Percentiles rank a stretch among this genome's conserved stretches.
phyloP scores from a whole-genome alignment of 2,888 invertebrate genomes.

The Pyrochroa serraticornis region DNA sequence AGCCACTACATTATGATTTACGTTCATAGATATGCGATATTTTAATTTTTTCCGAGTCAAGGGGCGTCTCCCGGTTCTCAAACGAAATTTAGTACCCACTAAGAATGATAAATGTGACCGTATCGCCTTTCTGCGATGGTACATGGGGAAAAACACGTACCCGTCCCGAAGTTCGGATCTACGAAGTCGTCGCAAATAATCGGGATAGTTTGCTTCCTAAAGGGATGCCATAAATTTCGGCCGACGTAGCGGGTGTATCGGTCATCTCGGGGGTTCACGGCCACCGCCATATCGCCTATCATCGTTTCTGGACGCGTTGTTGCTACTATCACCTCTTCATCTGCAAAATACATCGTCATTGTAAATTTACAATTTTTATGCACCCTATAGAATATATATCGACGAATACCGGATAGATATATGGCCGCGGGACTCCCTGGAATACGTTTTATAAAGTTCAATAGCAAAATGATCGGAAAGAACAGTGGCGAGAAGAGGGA shows the following conservation, averaged over 20 bases:
- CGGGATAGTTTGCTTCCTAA: constrained; percentile 80
- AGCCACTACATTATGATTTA: too few species aligned
- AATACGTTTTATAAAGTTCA: too few species aligned
- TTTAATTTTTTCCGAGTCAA: too few species aligned
- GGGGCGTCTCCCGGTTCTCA: too few species aligned
- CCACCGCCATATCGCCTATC: constrained; percentile 96
- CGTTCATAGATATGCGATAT: too few species aligned
- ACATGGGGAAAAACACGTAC: constrained; percentile 55
- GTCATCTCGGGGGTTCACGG: constrained; percentile 92
- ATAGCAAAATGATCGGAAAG: too few species aligned
- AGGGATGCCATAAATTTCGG: constrained; percentile 85
- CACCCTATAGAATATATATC: too few species aligned
- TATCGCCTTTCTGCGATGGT: neutral
- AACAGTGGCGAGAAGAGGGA: too few species aligned
- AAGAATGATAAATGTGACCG: too few species aligned
- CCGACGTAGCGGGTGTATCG: constrained; percentile 80
- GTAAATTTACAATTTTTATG: neutral
- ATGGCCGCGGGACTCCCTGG: too few species aligned
- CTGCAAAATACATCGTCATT: constrained; percentile 40
- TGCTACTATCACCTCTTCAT: constrained; percentile 88
- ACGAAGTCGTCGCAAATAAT: constrained; percentile 94
- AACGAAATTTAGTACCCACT: too few species aligned
- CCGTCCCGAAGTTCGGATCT: constrained; percentile 94
- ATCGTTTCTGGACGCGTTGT: constrained; percentile 99
- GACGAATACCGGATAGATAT: too few species aligned